These are phyloP conservation scores for Microtus ochrogaster DNA, from an alignment of 2,113 vertebrate species.

Conservation along the genomic window DNA sequence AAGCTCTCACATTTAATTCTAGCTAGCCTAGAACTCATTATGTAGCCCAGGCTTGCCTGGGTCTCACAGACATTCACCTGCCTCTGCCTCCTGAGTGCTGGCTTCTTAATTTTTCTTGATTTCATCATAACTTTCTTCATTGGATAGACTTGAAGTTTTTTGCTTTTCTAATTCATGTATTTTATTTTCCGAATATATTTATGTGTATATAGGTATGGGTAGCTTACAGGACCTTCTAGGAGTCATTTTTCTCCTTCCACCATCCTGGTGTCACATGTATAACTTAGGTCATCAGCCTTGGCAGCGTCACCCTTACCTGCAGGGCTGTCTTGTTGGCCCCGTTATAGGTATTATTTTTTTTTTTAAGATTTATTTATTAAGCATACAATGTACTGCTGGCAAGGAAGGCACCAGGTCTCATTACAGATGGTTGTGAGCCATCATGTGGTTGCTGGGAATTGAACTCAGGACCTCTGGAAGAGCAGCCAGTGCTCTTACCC, in stretches of 20 bases:
- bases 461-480: too few relatives aligned
- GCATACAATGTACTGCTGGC: too few relatives aligned
- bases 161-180: background rate
- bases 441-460: too few relatives aligned
- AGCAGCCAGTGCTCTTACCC: too few relatives aligned
- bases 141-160: background rate
- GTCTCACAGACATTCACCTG: background rate
- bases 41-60: background rate
- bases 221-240: background rate
- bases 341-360: constrained; percentile 10
- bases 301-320: background rate
- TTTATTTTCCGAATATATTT: background rate
- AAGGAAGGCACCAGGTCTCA: too few relatives aligned
- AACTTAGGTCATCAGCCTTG: background rate
- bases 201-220: background rate
- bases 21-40: background rate
- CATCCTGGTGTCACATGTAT: background rate
- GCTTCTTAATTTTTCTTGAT: background rate
- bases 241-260: background rate
- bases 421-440: too few relatives aligned
- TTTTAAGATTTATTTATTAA: too few relatives aligned
- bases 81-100: background rate
- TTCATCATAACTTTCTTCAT: constrained; percentile 36
- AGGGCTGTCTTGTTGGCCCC: background rate
- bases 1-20: background rate